Evolutionary conservation across 2,888 invertebrate species (phyloP).

Genomic region (Pterobdella sp.): DNA sequence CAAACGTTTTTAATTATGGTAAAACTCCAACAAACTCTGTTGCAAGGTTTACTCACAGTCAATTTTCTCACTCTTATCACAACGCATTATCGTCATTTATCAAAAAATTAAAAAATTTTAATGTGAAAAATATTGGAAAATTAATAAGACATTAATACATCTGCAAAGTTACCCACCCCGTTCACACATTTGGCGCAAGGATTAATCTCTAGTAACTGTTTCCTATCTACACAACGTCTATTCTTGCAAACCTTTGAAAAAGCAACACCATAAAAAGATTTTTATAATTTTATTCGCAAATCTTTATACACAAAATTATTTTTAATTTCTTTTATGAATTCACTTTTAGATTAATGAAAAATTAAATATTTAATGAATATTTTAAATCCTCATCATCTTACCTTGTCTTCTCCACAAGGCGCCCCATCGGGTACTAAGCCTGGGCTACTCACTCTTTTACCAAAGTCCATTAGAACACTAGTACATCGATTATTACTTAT

Average conservation of each 20-base stretch:
- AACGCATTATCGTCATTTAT: not conserved
- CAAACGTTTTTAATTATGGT: too few relatives aligned
- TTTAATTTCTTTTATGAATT: not conserved
- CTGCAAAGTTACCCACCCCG: too few relatives aligned
- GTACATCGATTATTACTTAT: not conserved
- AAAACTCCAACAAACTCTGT: too few relatives aligned
- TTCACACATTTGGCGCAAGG: conserved; percentile 19
- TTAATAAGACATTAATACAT: too few relatives aligned
- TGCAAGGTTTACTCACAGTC: too few relatives aligned
- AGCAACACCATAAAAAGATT: not conserved
- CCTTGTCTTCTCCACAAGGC: conserved; percentile 15
- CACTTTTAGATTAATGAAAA: not conserved
- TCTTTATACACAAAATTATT: not conserved
- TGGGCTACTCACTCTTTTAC: not conserved
- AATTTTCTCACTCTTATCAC: not conserved
- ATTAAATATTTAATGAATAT: not conserved
- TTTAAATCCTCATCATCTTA: not conserved
- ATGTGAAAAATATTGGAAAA: not conserved
- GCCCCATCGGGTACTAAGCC: conserved; percentile 13
- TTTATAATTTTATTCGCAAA: not conserved
- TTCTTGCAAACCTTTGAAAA: conserved; percentile 10
- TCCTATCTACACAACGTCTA: not conserved
- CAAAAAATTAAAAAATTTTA: not conserved
- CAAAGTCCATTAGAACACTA: conserved; percentile 11
- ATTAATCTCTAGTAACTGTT: not conserved